Evolutionary conservation across 92 coral and sea anemone genomes (phyloP).

Genomic region (Porites cylindrica): DNA sequence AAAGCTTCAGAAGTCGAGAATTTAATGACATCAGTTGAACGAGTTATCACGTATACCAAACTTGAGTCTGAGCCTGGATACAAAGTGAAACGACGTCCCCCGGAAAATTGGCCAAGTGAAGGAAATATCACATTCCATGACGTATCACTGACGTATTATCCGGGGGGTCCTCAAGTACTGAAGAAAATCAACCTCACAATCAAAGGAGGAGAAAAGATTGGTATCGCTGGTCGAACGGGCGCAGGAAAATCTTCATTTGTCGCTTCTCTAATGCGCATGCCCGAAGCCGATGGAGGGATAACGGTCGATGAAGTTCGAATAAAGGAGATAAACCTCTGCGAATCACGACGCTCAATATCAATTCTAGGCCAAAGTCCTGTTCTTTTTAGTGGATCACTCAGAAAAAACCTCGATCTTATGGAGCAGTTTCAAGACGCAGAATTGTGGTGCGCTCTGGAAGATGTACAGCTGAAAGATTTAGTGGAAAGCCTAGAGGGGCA

Average conservation of each 20-base stretch:
- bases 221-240: conserved; percentile 93
- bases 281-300: too few relatives aligned
- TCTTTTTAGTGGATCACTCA: conserved; percentile 77
- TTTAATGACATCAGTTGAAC: too few relatives aligned
- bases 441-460: conserved; percentile 77
- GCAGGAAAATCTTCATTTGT: conserved; percentile 94
- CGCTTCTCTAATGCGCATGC: conserved; percentile 42
- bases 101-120: conserved; percentile 80
- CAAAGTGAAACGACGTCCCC: conserved; percentile 34
- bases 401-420: conserved; percentile 77
- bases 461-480: conserved; percentile 77
- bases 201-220: conserved; percentile 79
- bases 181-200: conserved; percentile 54
- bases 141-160: conserved; percentile 80
- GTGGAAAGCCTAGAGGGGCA: conserved; percentile 65
- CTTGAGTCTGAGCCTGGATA: neutral
- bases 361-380: conserved; percentile 81
- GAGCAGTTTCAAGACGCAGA: conserved; percentile 66
- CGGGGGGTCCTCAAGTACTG: conserved; percentile 76
- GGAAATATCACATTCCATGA: conserved; percentile 82
- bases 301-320: too few relatives aligned
- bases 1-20: too few relatives aligned
- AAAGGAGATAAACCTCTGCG: neutral
- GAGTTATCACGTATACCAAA: too few relatives aligned
- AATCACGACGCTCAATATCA: conserved; percentile 75